A percentile compares a stretch with the other conserved stretches of the same genome.
Evolutionary conservation across 1,140 invertebrate genomes (phyloP).

Genomic region (Lasioglossum baleicum): DNA sequence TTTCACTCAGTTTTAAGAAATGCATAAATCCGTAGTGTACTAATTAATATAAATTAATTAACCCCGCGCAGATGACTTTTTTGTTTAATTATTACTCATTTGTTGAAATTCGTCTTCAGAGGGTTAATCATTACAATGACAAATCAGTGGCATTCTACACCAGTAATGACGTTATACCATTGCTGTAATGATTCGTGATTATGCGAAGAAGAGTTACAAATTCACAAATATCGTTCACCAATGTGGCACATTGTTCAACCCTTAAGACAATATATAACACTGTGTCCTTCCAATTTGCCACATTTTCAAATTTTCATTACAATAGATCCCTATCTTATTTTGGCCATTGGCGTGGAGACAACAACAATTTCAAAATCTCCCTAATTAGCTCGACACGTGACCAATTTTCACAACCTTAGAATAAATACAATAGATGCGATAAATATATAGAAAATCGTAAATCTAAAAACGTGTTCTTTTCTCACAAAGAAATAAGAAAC

Average conservation of each 20-base stretch:
- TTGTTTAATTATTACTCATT: neutral
- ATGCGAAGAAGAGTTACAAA: conserved; percentile 28
- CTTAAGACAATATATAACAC: conserved; percentile 50
- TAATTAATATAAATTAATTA: conserved; percentile 8
- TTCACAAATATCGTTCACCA: conserved; percentile 56
- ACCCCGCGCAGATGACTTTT: neutral
- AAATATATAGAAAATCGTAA: conserved; percentile 27
- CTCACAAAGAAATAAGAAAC: conserved; percentile 49
- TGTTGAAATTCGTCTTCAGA: neutral
- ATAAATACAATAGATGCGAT: conserved; percentile 31
- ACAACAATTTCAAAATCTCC: conserved; percentile 48
- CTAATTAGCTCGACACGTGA: conserved; percentile 51
- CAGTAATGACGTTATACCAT: neutral
- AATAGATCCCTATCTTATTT: conserved; percentile 61
- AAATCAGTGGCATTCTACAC: neutral
- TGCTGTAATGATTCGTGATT: neutral
- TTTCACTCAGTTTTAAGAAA: too few relatives aligned
- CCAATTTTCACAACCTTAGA: conserved; percentile 57
- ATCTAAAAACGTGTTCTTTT: conserved; percentile 1
- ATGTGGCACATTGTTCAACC: conserved; percentile 52
- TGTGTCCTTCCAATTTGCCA: conserved; percentile 28
- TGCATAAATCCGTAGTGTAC: too few relatives aligned
- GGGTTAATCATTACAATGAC: neutral
- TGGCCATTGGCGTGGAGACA: conserved; percentile 56
- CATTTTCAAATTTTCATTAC: conserved; percentile 45